Base-by-base conservation (phyloP, 2,797 vertebrate species). In the Galaxias olidus region DNA sequence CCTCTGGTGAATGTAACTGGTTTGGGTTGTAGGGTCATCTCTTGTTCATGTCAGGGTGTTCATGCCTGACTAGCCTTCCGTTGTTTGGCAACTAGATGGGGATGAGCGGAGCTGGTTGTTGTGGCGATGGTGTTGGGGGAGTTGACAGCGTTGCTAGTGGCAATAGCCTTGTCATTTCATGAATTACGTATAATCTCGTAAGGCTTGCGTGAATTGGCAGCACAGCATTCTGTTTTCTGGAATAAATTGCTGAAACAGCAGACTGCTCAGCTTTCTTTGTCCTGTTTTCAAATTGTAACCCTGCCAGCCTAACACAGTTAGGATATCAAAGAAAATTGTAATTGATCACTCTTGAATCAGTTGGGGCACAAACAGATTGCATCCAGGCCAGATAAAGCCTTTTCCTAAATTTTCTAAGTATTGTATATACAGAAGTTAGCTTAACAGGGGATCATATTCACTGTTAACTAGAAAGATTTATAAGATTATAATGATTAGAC, bases 141-240 rank as follows among this genome's bases (percentile, higher is more conserved):
- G 68, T 59, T 66, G 68, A 53, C 59, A 73, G 62, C 56, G 78
- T 65, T 55, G 15, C 51, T 55, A 17, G 61, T 78, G 76, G 74
- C 81, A 84, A 86, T 81, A 88, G 80, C 86, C 84, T 89, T 88
- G 90, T 91, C 90, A 93, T 91, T 91, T 84, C 84, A 92, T 89
- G 87, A 92, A 89, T 92, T 92, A 84, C 87, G 87, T 92, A 88
- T 93, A 92, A 93, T 93, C 90, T 92, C 88, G 90, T 91, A 90
- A 84, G 87, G 86, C 86, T 89, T 87, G 3, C 93, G 91, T 93
- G 91, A 92, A 90, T 91, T 88, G 84, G 85, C 79, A 75, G 73
- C 63, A 76, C 79, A 84, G 90, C 90, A 91, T 78, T 88, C 86
- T 91, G 91, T 91, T 92, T 93, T 91, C 88, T 89, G 84, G 88